phyloP scores from a whole-genome alignment of 1,140 invertebrate genomes.

The Thaumatotibia leucotreta region DNA sequence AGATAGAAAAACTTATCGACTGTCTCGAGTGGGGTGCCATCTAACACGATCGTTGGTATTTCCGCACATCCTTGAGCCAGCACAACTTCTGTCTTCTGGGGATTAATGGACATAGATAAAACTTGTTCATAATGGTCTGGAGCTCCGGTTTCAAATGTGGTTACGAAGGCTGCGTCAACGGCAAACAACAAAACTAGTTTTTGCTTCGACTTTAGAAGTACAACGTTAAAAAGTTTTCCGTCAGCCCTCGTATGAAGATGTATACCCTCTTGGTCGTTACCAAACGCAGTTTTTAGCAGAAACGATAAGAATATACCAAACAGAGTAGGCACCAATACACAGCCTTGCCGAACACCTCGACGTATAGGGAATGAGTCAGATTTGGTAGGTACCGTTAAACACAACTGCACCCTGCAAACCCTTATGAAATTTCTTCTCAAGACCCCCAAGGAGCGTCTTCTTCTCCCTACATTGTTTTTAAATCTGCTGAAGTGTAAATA shows the following conservation, averaged over 20 bases:
- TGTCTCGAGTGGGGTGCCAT: not conserved
- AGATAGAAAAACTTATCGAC: constrained; percentile 10
- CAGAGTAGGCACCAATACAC: too few relatives aligned
- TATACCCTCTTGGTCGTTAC: not conserved
- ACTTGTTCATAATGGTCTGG: not conserved
- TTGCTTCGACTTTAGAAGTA: not conserved
- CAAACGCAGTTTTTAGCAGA: too few relatives aligned
- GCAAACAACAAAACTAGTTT: not conserved
- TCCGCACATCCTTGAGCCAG: not conserved
- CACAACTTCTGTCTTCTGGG: too few relatives aligned
- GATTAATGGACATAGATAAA: too few relatives aligned
- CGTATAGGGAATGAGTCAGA: too few relatives aligned
- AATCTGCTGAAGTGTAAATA: not conserved
- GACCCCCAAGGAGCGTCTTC: not conserved
- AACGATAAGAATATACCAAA: too few relatives aligned
- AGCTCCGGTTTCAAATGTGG: not conserved
- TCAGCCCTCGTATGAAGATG: not conserved
- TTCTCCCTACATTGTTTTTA: not conserved
- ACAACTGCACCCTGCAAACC: not conserved
- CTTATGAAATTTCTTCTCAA: not conserved
- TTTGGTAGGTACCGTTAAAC: not conserved
- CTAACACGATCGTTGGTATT: not conserved
- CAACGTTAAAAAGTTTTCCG: not conserved
- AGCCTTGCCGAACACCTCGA: too few relatives aligned
- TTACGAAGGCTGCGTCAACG: not conserved